Base-by-base conservation (phyloP, 2,113 vertebrate species). In the Hemichromis elongatus region DNA sequence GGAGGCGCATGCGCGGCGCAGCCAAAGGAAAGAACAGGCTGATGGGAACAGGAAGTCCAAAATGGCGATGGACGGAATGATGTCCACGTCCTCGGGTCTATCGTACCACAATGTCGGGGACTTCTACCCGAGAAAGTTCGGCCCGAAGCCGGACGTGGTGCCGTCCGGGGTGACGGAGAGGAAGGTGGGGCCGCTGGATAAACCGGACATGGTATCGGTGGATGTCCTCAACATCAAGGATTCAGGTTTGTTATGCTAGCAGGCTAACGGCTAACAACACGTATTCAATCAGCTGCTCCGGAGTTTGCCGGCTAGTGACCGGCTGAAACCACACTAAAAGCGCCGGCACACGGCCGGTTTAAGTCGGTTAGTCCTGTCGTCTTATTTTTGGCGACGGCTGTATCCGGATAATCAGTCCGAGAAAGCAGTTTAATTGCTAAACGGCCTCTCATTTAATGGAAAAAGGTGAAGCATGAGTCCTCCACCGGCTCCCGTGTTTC, bases 101-200 rank as follows among this genome's bases (percentile, higher is more conserved):
- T 83, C 92, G 13, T 96, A 95, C 81, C 95, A 95, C 55, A 89
- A 79, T 82, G 89, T 26, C 55, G 96, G 92, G 42, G 96, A 96
- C 35, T 96, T 92, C 77, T 97, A 96, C 77, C 95, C 96, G 18
- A 84, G 96, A 82, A 96, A 96, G 80, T 93, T 96, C 59, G 96
- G 96, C 2, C 87, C 94, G 7, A 97, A 96, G 56, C 96, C 96
- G 37, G 96, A 97, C 88, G 96, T 97, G 78, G 96, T 97, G 3
- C 96, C 96, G 40, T 96, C 92, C 5, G 96, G 96, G 24, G 94
- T 97, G 66, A 96, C 95, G 5, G 96, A 97, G 92, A 93, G 96
- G 85, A 97, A 97, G 81, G 90, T 95, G 33, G 91, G 77, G 0
- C 94, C 95, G 11, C 90, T 92, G 83, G 96, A 96, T 33, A 96